phyloP scores from a whole-genome alignment of 2,113 vertebrate genomes.

The Drymodes brunneopygia region DNA sequence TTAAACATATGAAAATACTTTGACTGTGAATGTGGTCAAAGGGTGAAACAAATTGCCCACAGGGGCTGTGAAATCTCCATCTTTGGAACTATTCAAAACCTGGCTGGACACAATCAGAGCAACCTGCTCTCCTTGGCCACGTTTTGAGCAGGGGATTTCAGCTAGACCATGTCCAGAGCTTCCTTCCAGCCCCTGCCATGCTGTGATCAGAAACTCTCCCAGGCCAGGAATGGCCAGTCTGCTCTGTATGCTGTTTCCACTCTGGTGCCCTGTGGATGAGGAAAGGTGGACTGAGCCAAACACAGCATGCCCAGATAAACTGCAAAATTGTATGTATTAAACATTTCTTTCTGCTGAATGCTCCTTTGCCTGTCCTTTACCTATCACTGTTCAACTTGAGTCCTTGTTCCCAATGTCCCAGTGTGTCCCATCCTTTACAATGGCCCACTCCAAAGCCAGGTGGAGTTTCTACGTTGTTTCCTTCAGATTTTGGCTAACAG shows the following conservation, averaged over 20 bases:
- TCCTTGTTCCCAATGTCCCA: not conserved
- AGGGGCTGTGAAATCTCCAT: not conserved
- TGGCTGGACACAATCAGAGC: not conserved
- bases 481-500: not conserved
- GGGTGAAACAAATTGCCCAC: not conserved
- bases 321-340: not conserved
- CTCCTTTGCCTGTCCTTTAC: not conserved
- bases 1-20: not conserved
- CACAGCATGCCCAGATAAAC: not conserved
- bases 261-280: not conserved
- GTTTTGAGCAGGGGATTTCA: not conserved
- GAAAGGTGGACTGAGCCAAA: not conserved
- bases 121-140: not conserved
- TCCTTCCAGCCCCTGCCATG: not conserved
- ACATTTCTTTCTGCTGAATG: not conserved
- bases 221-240: not conserved
- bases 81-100: not conserved
- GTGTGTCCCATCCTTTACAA: not conserved
- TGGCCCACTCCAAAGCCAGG: not conserved
- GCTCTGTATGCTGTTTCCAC: not conserved
- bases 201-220: not conserved
- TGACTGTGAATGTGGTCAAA: not conserved
- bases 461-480: not conserved
- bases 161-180: not conserved
- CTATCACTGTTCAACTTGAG: not conserved